phyloP scores from a whole-genome alignment of 1,140 invertebrate species.

The Frieseomelitta varia region DNA sequence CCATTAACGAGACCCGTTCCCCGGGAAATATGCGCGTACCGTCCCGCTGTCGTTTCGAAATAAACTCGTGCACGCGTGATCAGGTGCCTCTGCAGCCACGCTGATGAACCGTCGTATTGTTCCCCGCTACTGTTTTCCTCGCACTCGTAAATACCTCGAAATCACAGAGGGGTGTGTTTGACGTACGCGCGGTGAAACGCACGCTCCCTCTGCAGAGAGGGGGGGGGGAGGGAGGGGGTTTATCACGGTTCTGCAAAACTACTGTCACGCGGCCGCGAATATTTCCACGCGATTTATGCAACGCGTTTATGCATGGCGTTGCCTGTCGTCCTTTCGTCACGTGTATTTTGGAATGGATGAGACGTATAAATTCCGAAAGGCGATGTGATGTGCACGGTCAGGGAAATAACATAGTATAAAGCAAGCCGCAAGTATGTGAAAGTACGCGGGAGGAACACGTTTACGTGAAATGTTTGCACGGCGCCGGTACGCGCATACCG shows the following conservation, averaged over 20 bases:
- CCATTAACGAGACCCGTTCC: background rate
- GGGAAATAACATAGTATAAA: slow-evolving; percentile 26
- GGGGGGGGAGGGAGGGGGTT: no score
- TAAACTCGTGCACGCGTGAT: background rate
- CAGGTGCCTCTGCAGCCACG: background rate
- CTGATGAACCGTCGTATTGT: background rate
- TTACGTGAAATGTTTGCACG: slow-evolving; percentile 45
- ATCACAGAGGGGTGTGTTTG: slow-evolving; percentile 7
- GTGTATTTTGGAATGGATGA: background rate
- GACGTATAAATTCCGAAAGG: background rate
- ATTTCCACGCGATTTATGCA: background rate
- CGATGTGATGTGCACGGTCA: no score
- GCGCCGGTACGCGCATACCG: slow-evolving; percentile 20
- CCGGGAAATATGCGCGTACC: no score
- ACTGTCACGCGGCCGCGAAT: background rate
- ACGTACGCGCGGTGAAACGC: background rate
- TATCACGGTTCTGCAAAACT: background rate
- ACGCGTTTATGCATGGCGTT: background rate
- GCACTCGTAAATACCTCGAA: slow-evolving; percentile 2
- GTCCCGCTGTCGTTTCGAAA: background rate
- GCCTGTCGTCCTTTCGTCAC: background rate
- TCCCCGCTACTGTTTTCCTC: background rate
- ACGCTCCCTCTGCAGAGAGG: background rate
- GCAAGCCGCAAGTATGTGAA: slow-evolving; percentile 9
- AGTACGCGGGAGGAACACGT: slow-evolving; percentile 5